These are phyloP conservation scores for Rhagoletis zephyria DNA, from an alignment of 1,140 invertebrate genomes.

Conservation along the genomic window DNA sequence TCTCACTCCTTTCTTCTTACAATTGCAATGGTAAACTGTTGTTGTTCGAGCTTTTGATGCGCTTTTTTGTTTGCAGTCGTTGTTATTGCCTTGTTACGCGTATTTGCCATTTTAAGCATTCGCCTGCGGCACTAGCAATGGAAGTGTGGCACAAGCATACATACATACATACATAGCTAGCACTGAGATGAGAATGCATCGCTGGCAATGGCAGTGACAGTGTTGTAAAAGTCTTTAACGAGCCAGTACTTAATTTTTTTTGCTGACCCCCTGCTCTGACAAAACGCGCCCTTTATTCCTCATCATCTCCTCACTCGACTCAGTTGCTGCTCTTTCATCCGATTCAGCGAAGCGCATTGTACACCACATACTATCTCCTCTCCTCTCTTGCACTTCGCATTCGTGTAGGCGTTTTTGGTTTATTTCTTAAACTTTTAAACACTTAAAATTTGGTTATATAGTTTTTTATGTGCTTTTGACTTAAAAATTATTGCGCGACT, in stretches of 20 bases:
- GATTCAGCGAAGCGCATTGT: neutral
- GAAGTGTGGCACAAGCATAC: neutral
- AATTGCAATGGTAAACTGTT: neutral
- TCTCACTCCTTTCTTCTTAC: neutral
- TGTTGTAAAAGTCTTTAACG: constrained; percentile 49
- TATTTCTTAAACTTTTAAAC: neutral
- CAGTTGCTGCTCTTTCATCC: neutral
- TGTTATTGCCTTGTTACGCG: constrained; percentile 42
- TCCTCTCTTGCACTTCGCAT: neutral
- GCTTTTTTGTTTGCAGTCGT: neutral
- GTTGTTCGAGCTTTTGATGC: neutral
- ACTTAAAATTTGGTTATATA: constrained; percentile 22
- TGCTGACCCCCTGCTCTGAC: neutral
- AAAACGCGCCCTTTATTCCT: neutral
- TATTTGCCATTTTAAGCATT: constrained; percentile 48
- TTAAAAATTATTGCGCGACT: constrained; percentile 49
- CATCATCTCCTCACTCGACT: neutral
- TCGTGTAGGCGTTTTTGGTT: neutral
- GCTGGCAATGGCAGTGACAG: constrained; percentile 34
- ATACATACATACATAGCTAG: neutral
- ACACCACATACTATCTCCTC: neutral
- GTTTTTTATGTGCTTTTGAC: constrained; percentile 30
- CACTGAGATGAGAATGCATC: neutral
- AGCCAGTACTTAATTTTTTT: constrained; percentile 46
- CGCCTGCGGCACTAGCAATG: neutral